Base-by-base conservation (phyloP, 2,888 invertebrate species). In the Sclerodermus sp. region DNA sequence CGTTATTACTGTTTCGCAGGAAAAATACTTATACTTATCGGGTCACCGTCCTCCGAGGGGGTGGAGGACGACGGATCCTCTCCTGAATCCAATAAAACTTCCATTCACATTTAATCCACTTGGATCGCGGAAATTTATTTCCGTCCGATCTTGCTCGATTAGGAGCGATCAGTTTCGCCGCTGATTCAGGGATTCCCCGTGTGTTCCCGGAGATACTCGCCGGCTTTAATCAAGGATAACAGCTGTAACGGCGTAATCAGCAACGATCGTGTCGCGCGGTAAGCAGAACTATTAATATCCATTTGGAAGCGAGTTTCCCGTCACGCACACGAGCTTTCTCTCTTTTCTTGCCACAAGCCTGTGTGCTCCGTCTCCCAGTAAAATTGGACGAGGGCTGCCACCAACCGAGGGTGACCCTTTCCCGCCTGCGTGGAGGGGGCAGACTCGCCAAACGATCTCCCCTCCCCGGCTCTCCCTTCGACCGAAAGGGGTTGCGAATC, bases 161-260 rank as follows among this genome's bases (percentile, higher is more conserved):
- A 23, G 23, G 23, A 23, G 23, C 8, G 23, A 23, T 23, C 3
- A 23, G 23, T 23, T 23, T 23, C 8, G 23, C 8, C 23, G 23
- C 23, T 23, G 23, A 23, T 23, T 23, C 23, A 23, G 23, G 8
- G 23, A 8, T 23, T 23, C 23, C 8, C 4, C 23, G 23, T 8
- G 8, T 3, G 8, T 8, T 3, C 4, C 4, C 8, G 23, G 23
- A 23, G 23, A 8, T 23, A 12, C 6, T 34, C 34, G 13, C 3
- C 12, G 2, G 58, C 64, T 69, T 69, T 69, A 69, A 71, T 74
- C 70, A 72, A 71, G 70, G 67, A 69, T 68, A 70, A 70, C 70
- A 69, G 66, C 69, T 68, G 68, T 68, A 70, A 70, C 66, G 60
- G 62, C 52, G 68, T 70, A 70, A 72, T 73, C 74, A 69, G 68